Evolutionary conservation across 2,888 invertebrate species (phyloP).

Genomic region (Amphipoea lucens): DNA sequence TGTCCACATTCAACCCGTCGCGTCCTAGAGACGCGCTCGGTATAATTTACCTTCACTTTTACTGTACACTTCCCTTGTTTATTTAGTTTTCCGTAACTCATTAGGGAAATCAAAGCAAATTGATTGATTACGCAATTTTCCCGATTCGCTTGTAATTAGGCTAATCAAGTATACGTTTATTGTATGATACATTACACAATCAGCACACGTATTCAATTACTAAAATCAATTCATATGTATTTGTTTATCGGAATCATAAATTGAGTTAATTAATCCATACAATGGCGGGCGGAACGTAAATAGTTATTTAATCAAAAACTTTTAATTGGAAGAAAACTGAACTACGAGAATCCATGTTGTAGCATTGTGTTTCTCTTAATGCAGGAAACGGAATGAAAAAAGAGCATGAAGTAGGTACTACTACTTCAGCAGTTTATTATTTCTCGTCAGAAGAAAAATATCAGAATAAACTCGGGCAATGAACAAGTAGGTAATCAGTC

Average conservation of each 20-base stretch:
- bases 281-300: constrained; percentile 23
- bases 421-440: constrained; percentile 35
- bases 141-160: constrained; percentile 56
- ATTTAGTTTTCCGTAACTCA: constrained; percentile 58
- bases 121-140: constrained; percentile 53
- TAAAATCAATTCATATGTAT: constrained; percentile 36
- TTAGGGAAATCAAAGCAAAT: constrained; percentile 62
- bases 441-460: constrained; percentile 19
- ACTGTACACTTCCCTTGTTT: constrained; percentile 44
- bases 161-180: constrained; percentile 53
- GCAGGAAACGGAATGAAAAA: constrained; percentile 30
- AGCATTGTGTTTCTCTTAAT: constrained; percentile 40
- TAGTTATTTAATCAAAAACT: constrained; percentile 61
- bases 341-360: constrained; percentile 36
- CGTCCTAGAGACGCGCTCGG: constrained; percentile 62
- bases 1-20: constrained; percentile 81
- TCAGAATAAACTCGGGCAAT: constrained; percentile 17
- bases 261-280: constrained; percentile 41
- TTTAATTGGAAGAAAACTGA: constrained; percentile 61
- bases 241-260: constrained; percentile 37
- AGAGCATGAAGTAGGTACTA: constrained; percentile 10
- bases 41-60: constrained; percentile 56
- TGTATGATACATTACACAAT: constrained; percentile 41
- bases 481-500: constrained; percentile 12
- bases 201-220: constrained; percentile 36